These are phyloP conservation scores for Xestia c-nigrum DNA, from an alignment of 2,888 invertebrate species.

Conservation along the genomic window DNA sequence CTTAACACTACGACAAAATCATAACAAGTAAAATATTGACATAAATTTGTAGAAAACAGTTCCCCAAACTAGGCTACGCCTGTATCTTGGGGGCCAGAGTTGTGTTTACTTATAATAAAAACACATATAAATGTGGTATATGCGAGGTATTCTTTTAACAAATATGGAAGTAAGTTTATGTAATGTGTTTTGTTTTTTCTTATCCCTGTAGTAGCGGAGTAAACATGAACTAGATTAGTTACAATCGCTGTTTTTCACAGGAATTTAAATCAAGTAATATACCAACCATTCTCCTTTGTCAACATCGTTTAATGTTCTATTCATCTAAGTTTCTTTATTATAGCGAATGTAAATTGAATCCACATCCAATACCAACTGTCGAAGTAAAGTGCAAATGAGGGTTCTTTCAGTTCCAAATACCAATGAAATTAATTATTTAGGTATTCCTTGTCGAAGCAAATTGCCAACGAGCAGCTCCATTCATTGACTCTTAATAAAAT, in stretches of 20 bases:
- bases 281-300: background rate
- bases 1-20: too few relatives aligned
- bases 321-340: constrained; percentile 41
- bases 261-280: background rate
- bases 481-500: constrained; percentile 69
- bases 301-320: constrained; percentile 13
- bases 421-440: constrained; percentile 77
- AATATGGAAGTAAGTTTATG: too few relatives aligned
- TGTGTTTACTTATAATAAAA: too few relatives aligned
- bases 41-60: too few relatives aligned
- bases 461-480: constrained; percentile 67
- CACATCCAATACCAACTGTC: constrained; percentile 47
- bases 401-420: constrained; percentile 70
- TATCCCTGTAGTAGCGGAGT: background rate
- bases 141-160: too few relatives aligned
- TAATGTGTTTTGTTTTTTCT: too few relatives aligned
- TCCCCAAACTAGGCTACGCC: too few relatives aligned
- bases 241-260: background rate
- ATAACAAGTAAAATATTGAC: too few relatives aligned
- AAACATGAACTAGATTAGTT: background rate
- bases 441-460: constrained; percentile 70
- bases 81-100: too few relatives aligned
- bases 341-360: constrained; percentile 63
- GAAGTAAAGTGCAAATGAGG: constrained; percentile 73
- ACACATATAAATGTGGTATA: too few relatives aligned